Conservation (phyloP, 2,113 vertebrate genomes). For the Triplophysa rosa region DNA sequence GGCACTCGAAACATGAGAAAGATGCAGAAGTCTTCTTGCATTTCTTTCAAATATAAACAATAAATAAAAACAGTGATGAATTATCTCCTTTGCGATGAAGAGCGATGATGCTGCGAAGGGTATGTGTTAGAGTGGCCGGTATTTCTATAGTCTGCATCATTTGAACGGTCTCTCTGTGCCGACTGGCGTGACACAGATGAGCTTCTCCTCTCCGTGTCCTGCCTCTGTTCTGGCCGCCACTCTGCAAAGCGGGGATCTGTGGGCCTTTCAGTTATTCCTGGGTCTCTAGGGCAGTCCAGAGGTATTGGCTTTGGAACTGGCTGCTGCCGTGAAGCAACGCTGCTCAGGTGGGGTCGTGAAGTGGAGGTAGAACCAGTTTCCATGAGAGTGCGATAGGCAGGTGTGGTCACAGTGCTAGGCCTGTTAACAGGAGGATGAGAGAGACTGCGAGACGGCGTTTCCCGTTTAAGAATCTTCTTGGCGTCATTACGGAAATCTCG, state of each 20-base stretch:
- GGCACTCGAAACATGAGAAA: background rate
- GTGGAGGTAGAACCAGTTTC: background rate
- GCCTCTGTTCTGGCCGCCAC: background rate
- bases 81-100: conserved; percentile 9
- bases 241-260: conserved; percentile 25
- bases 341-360: background rate
- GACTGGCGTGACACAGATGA: background rate
- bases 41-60: background rate
- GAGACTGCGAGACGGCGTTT: conserved; percentile 20
- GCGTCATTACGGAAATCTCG: conserved; percentile 68
- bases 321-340: background rate
- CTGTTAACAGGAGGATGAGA: conserved; percentile 6
- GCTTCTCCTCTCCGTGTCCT: background rate
- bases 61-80: conserved; percentile 18
- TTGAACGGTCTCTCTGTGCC: background rate
- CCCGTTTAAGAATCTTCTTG: conserved; percentile 75
- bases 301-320: conserved; percentile 10
- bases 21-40: background rate
- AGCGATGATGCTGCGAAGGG: background rate
- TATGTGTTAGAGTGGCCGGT: background rate
- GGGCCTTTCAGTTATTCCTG: background rate
- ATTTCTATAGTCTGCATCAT: background rate
- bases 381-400: background rate
- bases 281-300: conserved; percentile 65
- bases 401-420: background rate